phyloP scores from a whole-genome alignment of 1,140 invertebrate species.

The Nasonia longicornis region DNA sequence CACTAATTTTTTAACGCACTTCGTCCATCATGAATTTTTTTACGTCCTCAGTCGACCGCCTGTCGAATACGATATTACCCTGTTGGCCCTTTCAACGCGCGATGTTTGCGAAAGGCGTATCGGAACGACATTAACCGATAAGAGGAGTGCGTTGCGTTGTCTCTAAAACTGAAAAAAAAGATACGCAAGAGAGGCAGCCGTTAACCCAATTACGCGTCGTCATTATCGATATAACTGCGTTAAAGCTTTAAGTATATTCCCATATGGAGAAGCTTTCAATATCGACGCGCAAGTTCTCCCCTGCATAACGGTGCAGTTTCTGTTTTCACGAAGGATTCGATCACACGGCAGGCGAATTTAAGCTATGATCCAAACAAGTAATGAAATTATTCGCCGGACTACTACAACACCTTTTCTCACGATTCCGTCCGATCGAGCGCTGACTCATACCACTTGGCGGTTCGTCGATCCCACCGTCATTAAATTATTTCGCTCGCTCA shows the following conservation, averaged over 20 bases:
- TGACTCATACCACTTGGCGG: not conserved
- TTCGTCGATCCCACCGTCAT: too few relatives aligned
- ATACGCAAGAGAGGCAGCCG: not conserved
- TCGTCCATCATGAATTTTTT: not conserved
- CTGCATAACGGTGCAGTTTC: not conserved
- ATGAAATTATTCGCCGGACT: not conserved
- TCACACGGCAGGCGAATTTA: not conserved
- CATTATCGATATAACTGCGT: not conserved
- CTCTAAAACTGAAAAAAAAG: not conserved
- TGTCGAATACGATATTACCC: not conserved
- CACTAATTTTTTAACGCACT: not conserved
- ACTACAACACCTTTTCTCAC: not conserved
- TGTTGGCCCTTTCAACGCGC: not conserved
- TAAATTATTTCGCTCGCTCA: not conserved
- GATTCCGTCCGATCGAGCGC: not conserved
- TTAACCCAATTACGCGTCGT: conserved; percentile 23
- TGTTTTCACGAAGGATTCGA: too few relatives aligned
- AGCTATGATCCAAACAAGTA: not conserved
- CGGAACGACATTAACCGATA: conserved; percentile 4
- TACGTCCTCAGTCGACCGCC: not conserved
- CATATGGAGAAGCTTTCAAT: not conserved
- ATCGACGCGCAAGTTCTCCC: not conserved
- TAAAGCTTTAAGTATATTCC: too few relatives aligned
- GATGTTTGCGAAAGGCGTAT: not conserved
- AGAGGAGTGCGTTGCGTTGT: not conserved